Base-by-base conservation (phyloP, 2,797 vertebrate species). In the Pyrocephalus nanus region DNA sequence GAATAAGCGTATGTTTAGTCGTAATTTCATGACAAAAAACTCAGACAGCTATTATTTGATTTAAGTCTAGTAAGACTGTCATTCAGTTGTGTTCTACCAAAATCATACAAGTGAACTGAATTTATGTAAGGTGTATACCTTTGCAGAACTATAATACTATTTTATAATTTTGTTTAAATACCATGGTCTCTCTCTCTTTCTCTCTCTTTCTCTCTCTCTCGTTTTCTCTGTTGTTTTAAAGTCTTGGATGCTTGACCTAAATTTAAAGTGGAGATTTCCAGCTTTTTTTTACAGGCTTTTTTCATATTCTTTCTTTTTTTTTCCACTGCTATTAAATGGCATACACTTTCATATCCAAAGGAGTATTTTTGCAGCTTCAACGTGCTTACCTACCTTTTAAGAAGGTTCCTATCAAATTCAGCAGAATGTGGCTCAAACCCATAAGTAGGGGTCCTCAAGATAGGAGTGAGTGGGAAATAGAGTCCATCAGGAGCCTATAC, bases 1-100 rank as follows among this genome's bases (percentile, higher is more conserved):
- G 71, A 96, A 90, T 88, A 96, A 95, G 32, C 47, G 86, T 19
- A 15, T 74, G 36, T 94, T 97, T 93, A 66, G 43, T 91, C 81
- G 27, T 78, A 93, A 92, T 87, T 96, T 86, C n/a, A 36, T 76
- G 40, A 34, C 22, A 75, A n/a, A 51, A 86, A 92, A 62, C 1
- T 7, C 20, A 70, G 48, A 66, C 51, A 65, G 11, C 21, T 71
- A 38, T 90, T 69, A 67, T 47, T 74, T 79, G 12, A 7, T 88
- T 77, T 62, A 62, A 19, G 80, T 92, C 57, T 43, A 17, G 15
- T 55, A 64, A 64, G 47, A 67, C 60, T 87, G 40, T 88, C 81
- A 92, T 88, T 70, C 38, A 90, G 22, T 87, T 89, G 64, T 80
- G 66, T 47, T 94, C 61, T 88, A 61, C 51, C 34, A 51, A 88